Evolutionary conservation across 2,888 invertebrate species (phyloP).

Genomic region (Lithophane ornitopus): DNA sequence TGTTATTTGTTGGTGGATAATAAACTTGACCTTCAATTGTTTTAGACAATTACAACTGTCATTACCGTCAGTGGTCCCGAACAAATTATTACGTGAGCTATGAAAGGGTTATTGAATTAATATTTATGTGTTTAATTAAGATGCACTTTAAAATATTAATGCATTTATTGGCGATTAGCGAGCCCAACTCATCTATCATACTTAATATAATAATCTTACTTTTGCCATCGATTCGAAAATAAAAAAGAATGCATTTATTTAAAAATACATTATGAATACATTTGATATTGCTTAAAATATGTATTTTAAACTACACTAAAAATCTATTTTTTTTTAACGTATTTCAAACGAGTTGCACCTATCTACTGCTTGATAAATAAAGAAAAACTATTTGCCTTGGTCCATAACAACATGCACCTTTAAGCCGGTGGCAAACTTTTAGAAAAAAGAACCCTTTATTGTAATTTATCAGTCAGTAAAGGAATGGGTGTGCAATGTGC

Average conservation of each 20-base stretch:
- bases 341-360: not conserved
- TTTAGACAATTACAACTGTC: slow-evolving; percentile 71
- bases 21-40: slow-evolving; percentile 77
- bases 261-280: too few relatives aligned
- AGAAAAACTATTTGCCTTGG: not conserved
- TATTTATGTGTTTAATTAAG: not conserved
- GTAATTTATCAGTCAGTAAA: slow-evolving; percentile 41
- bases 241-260: too few relatives aligned
- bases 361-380: not conserved
- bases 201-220: too few relatives aligned
- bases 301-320: too few relatives aligned
- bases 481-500: slow-evolving; percentile 39
- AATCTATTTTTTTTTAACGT: not conserved
- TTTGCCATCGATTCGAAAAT: too few relatives aligned
- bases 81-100: slow-evolving; percentile 28
- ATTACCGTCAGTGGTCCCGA: slow-evolving; percentile 64
- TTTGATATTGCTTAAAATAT: too few relatives aligned
- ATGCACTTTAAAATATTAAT: slow-evolving; percentile 14
- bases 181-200: too few relatives aligned
- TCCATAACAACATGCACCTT: slow-evolving; percentile 12
- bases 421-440: slow-evolving; percentile 1
- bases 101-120: not conserved
- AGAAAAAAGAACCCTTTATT: slow-evolving; percentile 5
- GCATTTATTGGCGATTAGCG: not conserved
- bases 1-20: slow-evolving; percentile 56